Evolutionary conservation across 1,140 invertebrate genomes (phyloP).

Genomic region (Nixonia krombeini): DNA sequence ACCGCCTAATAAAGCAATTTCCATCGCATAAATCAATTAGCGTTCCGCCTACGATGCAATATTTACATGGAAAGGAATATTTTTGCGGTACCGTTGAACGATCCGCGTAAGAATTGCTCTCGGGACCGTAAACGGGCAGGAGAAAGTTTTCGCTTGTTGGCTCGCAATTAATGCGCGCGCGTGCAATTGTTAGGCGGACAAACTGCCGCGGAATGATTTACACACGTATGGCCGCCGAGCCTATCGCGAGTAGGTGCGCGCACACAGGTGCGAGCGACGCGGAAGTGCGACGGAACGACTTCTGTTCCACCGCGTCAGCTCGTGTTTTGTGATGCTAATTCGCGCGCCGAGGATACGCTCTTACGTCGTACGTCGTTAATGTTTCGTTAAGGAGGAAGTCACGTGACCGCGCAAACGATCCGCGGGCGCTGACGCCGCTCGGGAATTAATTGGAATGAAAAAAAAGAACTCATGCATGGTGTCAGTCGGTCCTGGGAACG

Average conservation of each 20-base stretch:
- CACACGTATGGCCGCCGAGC: constrained; percentile 34
- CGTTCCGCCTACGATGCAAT: constrained; percentile 11
- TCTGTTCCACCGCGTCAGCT: constrained; percentile 49
- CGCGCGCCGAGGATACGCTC: constrained; percentile 24
- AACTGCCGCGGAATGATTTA: constrained; percentile 49
- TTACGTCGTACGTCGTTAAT: too few species aligned
- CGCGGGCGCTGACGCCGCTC: constrained; percentile 25
- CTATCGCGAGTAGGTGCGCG: constrained; percentile 27
- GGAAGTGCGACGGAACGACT: constrained; percentile 44
- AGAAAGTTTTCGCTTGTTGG: constrained; percentile 45
- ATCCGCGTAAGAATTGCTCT: constrained; percentile 22
- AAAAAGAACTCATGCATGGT: constrained; percentile 29
- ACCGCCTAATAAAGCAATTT: constrained; percentile 18
- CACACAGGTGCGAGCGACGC: constrained; percentile 32
- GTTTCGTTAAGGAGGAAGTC: too few species aligned
- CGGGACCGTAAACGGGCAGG: constrained; percentile 26
- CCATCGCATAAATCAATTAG: constrained; percentile 23
- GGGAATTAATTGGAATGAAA: constrained; percentile 43
- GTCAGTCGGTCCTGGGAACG: constrained; percentile 33
- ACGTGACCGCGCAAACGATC: constrained; percentile 46
- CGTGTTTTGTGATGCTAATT: constrained; percentile 47
- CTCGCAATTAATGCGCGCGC: constrained; percentile 44
- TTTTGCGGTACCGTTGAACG: constrained; percentile 6
- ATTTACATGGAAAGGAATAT: constrained; percentile 12
- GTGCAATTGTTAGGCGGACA: constrained; percentile 47